phyloP scores from a whole-genome alignment of 2,113 vertebrate genomes.

The Misgurnus mizolepis region DNA sequence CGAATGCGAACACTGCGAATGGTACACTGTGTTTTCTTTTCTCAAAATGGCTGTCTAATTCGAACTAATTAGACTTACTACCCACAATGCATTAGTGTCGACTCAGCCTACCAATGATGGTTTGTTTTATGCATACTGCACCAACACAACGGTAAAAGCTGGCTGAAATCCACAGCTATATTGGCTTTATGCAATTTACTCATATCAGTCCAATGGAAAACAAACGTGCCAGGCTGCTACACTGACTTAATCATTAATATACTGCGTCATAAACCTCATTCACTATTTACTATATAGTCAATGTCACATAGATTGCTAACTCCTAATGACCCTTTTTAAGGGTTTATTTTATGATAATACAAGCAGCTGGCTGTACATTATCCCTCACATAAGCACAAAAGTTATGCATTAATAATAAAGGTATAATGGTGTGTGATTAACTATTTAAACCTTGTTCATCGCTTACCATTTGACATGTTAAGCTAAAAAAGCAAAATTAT shows the following conservation, averaged over 20 bases:
- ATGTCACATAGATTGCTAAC: too few relatives aligned
- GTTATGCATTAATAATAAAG: slow-evolving; percentile 1
- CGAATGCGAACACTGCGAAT: neutral
- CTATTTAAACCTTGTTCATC: too few relatives aligned
- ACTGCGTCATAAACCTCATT: too few relatives aligned
- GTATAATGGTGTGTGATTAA: neutral
- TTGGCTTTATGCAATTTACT: neutral
- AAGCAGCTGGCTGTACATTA: too few relatives aligned
- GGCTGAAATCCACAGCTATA: neutral
- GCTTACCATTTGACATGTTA: too few relatives aligned
- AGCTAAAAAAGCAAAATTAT: too few relatives aligned
- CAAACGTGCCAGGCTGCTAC: neutral
- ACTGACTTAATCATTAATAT: too few relatives aligned
- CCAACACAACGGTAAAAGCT: neutral
- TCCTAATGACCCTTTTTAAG: too few relatives aligned
- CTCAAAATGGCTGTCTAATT: neutral
- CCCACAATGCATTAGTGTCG: neutral
- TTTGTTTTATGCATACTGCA: neutral
- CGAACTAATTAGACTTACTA: neutral
- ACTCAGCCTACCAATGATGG: neutral
- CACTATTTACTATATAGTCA: too few relatives aligned
- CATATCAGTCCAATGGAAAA: neutral
- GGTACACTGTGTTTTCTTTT: neutral
- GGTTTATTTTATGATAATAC: too few relatives aligned
- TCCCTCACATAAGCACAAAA: too few relatives aligned